Evolutionary conservation across 2,888 invertebrate genomes (phyloP), one percentile per base, ranked within the genome.

Genomic region (Fissipunctia ypsillon): DNA sequence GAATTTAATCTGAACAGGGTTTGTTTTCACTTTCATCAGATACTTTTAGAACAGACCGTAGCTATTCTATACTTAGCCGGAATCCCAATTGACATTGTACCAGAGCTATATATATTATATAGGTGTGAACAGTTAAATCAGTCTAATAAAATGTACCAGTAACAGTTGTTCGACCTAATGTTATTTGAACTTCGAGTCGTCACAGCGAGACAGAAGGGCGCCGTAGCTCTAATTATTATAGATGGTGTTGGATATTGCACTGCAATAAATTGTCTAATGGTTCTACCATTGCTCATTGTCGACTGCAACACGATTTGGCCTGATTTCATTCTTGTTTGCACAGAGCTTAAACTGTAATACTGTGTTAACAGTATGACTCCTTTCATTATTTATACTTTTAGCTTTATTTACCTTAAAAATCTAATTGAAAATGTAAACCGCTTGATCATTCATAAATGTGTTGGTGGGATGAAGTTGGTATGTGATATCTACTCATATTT

Each of bases 171-270:
- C 73, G 66, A 78, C 67, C 67, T 78, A 79, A 84, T 80, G 81
- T 76, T 83, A 78, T 75, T 84, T 79, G 75, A 71, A 83, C 72
- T 81, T 75, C 61, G 82, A 88, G 73, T 72, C 79, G 84, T 84
- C 83, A 85, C 71, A 76, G 76, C 76, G 81, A 88, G 88, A 87
- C 86, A 80, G 87, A 85, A 87, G 89, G 87, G 89, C 87, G 87
- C 85, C 80, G 74, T 76, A 73, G 28, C 76, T 48, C 80, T 92
- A 93, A 93, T 91, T 89, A 90, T 90, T 90, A 93, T 92, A 88
- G 90, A 93, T 93, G 88, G 86, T 76, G 72, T 76, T 75, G 86
- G 87, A 91, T 92, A 93, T 93, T 93, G 91, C 90, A 72, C 74
- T 66, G 78, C 80, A 86, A 92, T 91, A 89, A 90, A 81, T 79